A percentile compares a stretch with the other conserved stretches of the same genome.
phyloP scores from a whole-genome alignment of 2,113 vertebrate genomes.

The Cebus imitator region DNA sequence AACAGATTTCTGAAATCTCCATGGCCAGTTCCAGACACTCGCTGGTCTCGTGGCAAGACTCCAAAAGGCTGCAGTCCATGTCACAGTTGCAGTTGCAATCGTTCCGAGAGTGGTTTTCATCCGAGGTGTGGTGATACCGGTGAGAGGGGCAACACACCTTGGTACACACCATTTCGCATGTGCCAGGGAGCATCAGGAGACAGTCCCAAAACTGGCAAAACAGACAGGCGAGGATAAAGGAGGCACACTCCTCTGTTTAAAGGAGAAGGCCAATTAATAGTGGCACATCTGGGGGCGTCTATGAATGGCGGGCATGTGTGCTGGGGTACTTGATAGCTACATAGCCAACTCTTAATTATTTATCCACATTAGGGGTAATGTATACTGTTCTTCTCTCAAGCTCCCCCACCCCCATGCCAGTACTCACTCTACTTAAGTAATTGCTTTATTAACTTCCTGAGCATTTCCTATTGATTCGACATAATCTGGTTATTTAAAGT shows the following conservation, averaged over 20 bases:
- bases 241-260: conserved; percentile 87
- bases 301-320: background rate
- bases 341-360: background rate
- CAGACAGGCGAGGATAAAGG: conserved; percentile 88
- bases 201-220: conserved; percentile 90
- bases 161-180: conserved; percentile 83
- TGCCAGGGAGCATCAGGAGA: conserved; percentile 88
- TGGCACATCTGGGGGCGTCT: fast-evolving
- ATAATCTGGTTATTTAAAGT: conserved; percentile 60
- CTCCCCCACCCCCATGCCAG: background rate
- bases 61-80: conserved; percentile 87
- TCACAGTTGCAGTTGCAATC: conserved; percentile 86
- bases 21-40: conserved; percentile 89
- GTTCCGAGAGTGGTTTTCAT: conserved; percentile 71
- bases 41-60: conserved; percentile 86
- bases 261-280: conserved; percentile 50
- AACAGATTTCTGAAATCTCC: conserved; percentile 90
- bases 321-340: background rate
- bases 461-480: conserved; percentile 37
- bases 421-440: background rate
- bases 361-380: background rate
- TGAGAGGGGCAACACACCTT: conserved; percentile 85
- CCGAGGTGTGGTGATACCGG: conserved; percentile 82
- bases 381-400: background rate
- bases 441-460: conserved; percentile 59